Conservation (phyloP, 2,888 invertebrate species). For the Dasypolia templi region DNA sequence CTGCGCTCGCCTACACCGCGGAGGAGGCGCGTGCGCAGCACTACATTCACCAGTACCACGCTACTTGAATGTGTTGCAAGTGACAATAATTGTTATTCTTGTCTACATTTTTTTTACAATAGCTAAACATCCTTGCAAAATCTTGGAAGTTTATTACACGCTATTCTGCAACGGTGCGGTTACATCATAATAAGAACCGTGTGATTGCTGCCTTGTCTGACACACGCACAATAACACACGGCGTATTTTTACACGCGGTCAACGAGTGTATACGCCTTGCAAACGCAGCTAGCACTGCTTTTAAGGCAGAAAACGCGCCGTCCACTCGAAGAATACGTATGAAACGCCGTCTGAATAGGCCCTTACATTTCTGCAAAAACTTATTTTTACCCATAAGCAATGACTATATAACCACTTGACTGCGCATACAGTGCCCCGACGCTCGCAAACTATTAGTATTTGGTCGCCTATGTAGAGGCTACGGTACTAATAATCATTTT, state of each 20-base stretch:
- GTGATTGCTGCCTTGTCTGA: neutral
- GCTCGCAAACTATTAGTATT: too few relatives aligned
- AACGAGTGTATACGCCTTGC: too few relatives aligned
- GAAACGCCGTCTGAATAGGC: neutral
- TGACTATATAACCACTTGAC: too few relatives aligned
- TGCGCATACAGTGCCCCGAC: too few relatives aligned
- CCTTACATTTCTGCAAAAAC: neutral
- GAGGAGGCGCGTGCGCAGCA: constrained; percentile 76
- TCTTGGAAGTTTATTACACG: neutral
- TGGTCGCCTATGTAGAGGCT: too few relatives aligned
- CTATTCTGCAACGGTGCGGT: neutral
- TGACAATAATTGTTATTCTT: constrained; percentile 1
- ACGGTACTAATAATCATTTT: too few relatives aligned
- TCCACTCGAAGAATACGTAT: neutral
- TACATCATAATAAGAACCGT: neutral
- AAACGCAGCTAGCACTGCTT: too few relatives aligned
- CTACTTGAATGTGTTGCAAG: constrained; percentile 54
- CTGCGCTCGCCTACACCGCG: constrained; percentile 73
- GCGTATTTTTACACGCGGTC: neutral
- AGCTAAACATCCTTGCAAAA: neutral
- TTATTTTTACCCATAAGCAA: too few relatives aligned
- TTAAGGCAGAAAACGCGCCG: neutral
- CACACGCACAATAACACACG: neutral
- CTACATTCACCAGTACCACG: constrained; percentile 73
- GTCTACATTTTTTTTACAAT: neutral